phyloP scores from a whole-genome alignment of 2,888 invertebrate genomes.

The Hetaerina titia region DNA sequence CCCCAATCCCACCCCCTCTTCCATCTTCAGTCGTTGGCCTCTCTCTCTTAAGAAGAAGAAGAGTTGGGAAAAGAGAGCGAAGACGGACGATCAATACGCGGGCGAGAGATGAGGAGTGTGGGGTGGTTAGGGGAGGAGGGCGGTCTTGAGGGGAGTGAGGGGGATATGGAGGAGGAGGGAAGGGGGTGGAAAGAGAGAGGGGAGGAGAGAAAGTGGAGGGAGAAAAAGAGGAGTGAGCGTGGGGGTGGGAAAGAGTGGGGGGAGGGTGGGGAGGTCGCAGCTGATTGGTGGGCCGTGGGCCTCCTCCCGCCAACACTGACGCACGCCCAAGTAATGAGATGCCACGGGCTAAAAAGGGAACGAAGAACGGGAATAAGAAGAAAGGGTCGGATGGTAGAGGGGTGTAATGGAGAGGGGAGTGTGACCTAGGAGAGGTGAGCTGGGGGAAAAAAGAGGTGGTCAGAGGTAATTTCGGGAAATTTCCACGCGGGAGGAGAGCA shows the following conservation, averaged over 20 bases:
- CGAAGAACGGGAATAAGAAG: conserved; percentile 43
- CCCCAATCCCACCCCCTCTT: not conserved
- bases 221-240: not conserved
- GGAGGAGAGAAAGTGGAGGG: not conserved
- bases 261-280: not conserved
- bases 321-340: conserved; percentile 66
- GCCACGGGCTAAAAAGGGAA: conserved; percentile 53
- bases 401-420: not conserved
- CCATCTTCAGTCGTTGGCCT: conserved; percentile 23
- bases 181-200: not conserved
- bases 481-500: not conserved
- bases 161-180: not conserved
- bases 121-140: not conserved
- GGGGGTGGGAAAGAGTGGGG: not conserved
- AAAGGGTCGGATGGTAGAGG: not conserved
- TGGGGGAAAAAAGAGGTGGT: not conserved
- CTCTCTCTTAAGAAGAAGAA: not conserved
- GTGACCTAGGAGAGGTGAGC: not conserved
- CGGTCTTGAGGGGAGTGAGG: not conserved
- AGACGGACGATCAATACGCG: conserved; percentile 64
- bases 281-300: conserved; percentile 2
- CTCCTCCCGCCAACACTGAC: conserved; percentile 20
- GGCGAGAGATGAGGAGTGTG: not conserved
- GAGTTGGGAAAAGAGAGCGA: conserved; percentile 44
- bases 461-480: not conserved